A percentile compares a stretch with the other conserved stretches of the same genome.
Conservation (phyloP, 2,888 invertebrate genomes). For the Lycophotia porphyrea region DNA sequence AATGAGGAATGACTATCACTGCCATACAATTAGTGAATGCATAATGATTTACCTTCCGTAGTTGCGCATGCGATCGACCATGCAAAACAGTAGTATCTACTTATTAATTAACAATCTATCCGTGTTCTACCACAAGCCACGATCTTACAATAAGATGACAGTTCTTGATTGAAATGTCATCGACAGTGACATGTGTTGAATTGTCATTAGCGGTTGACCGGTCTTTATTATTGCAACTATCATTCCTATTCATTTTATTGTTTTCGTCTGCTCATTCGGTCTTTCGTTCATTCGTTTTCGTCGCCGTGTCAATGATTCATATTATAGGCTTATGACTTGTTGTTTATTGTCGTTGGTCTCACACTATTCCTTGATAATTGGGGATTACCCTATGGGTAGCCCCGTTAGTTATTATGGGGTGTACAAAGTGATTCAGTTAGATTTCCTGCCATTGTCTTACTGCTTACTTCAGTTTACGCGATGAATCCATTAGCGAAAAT, state of each 20-base stretch:
- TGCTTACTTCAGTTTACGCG: background rate
- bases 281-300: background rate
- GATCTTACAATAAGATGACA: conserved; percentile 37
- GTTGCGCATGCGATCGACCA: conserved; percentile 2
- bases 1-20: conserved; percentile 2
- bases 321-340: background rate
- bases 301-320: background rate
- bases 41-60: conserved; percentile 38
- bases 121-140: conserved; percentile 21
- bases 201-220: background rate
- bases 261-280: background rate
- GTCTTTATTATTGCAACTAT: background rate
- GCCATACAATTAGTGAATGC: conserved; percentile 22
- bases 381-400: background rate
- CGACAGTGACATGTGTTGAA: conserved; percentile 1
- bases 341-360: background rate
- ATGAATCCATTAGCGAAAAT: background rate
- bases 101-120: conserved; percentile 16
- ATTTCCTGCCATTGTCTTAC: background rate
- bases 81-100: conserved; percentile 21
- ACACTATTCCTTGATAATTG: background rate
- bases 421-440: background rate
- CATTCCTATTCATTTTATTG: background rate
- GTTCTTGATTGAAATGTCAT: conserved; percentile 40
- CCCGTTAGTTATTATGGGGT: background rate